Conservation (phyloP, 1,140 invertebrate species). For the Rhyzopertha dominica region DNA sequence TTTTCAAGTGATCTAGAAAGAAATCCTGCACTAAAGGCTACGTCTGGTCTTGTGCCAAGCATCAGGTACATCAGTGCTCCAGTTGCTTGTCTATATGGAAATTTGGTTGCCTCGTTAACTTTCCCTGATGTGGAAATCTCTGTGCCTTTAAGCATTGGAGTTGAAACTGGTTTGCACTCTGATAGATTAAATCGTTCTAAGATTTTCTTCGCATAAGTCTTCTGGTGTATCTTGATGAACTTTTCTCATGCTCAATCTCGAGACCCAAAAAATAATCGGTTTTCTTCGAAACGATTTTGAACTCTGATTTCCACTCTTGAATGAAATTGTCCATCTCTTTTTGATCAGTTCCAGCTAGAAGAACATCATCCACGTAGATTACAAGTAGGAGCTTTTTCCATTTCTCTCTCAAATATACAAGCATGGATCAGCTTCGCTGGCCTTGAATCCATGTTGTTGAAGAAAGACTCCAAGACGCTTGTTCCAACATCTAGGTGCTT, state of each 20-base stretch:
- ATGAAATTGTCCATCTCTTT: slow-evolving; percentile 14
- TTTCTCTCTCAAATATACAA: slow-evolving; percentile 34
- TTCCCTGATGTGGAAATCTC: slow-evolving; percentile 10
- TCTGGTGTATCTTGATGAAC: slow-evolving; percentile 35
- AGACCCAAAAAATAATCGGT: slow-evolving; percentile 34
- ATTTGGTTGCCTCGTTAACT: background rate
- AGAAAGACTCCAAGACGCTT: slow-evolving; percentile 29
- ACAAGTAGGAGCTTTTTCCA: slow-evolving; percentile 34
- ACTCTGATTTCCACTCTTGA: slow-evolving; percentile 18
- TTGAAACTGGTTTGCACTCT: slow-evolving; percentile 41
- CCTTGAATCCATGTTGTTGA: slow-evolving; percentile 37
- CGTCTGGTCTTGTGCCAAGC: slow-evolving; percentile 43
- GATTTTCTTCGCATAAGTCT: slow-evolving; percentile 38
- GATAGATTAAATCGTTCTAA: slow-evolving; percentile 37
- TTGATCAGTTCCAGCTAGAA: slow-evolving; percentile 23
- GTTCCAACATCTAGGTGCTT: slow-evolving; percentile 43
- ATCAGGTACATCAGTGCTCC: slow-evolving; percentile 43
- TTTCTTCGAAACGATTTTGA: slow-evolving; percentile 29
- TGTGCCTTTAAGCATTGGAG: slow-evolving; percentile 30
- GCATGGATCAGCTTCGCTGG: slow-evolving; percentile 40
- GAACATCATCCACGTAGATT: slow-evolving; percentile 49
- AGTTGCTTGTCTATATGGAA: slow-evolving; percentile 43
- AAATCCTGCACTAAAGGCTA: slow-evolving; percentile 37
- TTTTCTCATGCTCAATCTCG: slow-evolving; percentile 24
- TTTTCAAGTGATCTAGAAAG: slow-evolving; percentile 42